These are phyloP conservation scores for Oryzias celebensis DNA, from an alignment of 2,113 vertebrate genomes.

Conservation along the genomic window DNA sequence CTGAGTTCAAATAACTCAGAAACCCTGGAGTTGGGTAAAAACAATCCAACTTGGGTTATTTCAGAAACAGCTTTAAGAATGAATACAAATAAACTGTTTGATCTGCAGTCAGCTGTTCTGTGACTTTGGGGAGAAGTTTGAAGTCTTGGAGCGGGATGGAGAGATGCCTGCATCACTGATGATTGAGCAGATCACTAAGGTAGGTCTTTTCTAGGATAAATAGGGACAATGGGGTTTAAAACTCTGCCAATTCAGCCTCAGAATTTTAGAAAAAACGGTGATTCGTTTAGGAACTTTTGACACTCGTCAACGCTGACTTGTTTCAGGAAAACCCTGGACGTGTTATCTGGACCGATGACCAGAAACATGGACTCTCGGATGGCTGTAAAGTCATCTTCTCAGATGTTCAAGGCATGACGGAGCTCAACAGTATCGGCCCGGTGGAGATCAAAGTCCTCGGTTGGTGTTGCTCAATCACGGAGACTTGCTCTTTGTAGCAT, in stretches of 20 bases:
- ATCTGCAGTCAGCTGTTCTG: slow-evolving; percentile 87
- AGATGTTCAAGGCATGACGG: slow-evolving; percentile 84
- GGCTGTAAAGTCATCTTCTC: slow-evolving; percentile 80
- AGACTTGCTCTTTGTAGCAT: not conserved
- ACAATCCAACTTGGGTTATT: no score
- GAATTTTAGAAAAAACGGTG: no score
- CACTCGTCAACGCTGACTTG: not conserved
- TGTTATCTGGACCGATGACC: slow-evolving; percentile 69
- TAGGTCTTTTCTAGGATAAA: slow-evolving; percentile 36
- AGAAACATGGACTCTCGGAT: slow-evolving; percentile 37
- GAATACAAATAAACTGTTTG: slow-evolving; percentile 11
- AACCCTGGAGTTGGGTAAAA: no score
- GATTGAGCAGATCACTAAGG: slow-evolving; percentile 82
- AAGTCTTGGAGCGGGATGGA: slow-evolving; percentile 74
- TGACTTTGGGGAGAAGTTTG: slow-evolving; percentile 86
- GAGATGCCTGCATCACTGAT: slow-evolving; percentile 61
- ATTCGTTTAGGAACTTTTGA: no score
- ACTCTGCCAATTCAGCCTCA: no score
- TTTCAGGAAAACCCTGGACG: slow-evolving; percentile 80
- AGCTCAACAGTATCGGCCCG: slow-evolving; percentile 79
- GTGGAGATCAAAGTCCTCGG: slow-evolving; percentile 67
- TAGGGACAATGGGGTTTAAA: no score
- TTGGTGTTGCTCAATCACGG: slow-evolving; percentile 51
- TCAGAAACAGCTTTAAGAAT: not conserved
- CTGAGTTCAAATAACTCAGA: no score